Conservation (phyloP, 2,888 invertebrate genomes). For the Embidobia sp. region DNA sequence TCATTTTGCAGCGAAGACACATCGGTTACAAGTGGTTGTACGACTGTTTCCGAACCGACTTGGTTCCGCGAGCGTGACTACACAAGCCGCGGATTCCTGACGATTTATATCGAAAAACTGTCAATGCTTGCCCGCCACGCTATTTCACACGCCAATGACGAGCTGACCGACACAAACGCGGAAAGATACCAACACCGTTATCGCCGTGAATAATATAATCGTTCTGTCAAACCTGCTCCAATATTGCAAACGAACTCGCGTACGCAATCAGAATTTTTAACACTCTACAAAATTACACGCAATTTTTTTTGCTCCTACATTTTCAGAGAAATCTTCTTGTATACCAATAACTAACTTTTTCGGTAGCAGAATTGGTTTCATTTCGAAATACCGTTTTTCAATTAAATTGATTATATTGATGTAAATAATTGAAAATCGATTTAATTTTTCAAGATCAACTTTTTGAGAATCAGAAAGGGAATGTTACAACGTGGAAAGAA, state of each 20-base stretch:
- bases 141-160: conserved; percentile 62
- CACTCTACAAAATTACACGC: neutral
- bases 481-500: no score
- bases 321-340: no score
- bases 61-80: conserved; percentile 46
- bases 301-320: neutral
- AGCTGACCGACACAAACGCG: conserved; percentile 53
- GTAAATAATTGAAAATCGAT: no score
- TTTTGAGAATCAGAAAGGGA: no score
- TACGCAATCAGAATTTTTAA: neutral
- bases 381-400: no score
- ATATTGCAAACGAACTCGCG: conserved; percentile 4
- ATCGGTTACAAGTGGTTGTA: neutral
- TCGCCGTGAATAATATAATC: conserved; percentile 36
- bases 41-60: conserved; percentile 12
- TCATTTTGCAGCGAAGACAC: conserved; percentile 44
- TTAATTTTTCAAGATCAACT: no score
- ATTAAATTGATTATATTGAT: no score
- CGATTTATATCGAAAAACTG: conserved; percentile 65
- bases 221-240: conserved; percentile 22
- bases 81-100: conserved; percentile 51
- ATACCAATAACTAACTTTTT: no score
- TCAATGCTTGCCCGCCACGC: conserved; percentile 61
- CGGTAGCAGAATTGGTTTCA: no score
- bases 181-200: conserved; percentile 59